These are phyloP conservation scores for Prunella himalayana DNA, from an alignment of 2,113 vertebrate genomes.

Conservation along the genomic window DNA sequence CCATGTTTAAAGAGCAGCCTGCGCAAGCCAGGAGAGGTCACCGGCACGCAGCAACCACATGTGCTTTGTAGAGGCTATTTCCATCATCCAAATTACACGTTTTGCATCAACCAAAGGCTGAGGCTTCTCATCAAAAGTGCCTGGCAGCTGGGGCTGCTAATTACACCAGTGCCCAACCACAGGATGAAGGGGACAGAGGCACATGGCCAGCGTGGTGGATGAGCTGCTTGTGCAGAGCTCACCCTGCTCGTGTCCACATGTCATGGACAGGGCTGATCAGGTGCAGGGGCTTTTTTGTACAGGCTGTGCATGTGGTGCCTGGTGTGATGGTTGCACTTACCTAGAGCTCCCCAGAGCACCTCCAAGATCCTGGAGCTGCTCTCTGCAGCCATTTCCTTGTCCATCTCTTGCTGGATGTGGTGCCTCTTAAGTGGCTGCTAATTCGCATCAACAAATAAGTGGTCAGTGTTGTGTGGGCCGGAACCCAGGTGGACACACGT, in stretches of 20 bases:
- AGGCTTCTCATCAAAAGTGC: conserved; percentile 48
- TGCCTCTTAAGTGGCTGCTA: conserved; percentile 1
- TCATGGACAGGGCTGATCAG: background rate
- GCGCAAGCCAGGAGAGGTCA: background rate
- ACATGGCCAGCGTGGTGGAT: background rate
- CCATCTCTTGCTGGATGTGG: background rate
- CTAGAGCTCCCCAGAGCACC: background rate
- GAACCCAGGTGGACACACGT: background rate
- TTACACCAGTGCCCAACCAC: background rate
- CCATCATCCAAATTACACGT: conserved; percentile 58
- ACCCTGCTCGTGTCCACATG: rapidly evolving
- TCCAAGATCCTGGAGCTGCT: background rate
- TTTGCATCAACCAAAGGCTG: background rate
- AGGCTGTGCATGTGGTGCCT: background rate
- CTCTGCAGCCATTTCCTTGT: background rate
- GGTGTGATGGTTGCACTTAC: background rate
- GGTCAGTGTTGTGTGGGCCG: background rate
- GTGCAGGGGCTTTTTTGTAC: background rate
- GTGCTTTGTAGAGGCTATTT: conserved; percentile 62
- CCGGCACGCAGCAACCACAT: background rate
- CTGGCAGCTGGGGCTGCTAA: conserved; percentile 29
- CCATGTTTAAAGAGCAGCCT: background rate
- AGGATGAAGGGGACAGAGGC: background rate
- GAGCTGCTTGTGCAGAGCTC: background rate
- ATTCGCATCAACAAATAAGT: background rate